These are phyloP conservation scores for Lasioglossum oenotherae DNA, from an alignment of 2,888 invertebrate genomes.

Conservation along the genomic window DNA sequence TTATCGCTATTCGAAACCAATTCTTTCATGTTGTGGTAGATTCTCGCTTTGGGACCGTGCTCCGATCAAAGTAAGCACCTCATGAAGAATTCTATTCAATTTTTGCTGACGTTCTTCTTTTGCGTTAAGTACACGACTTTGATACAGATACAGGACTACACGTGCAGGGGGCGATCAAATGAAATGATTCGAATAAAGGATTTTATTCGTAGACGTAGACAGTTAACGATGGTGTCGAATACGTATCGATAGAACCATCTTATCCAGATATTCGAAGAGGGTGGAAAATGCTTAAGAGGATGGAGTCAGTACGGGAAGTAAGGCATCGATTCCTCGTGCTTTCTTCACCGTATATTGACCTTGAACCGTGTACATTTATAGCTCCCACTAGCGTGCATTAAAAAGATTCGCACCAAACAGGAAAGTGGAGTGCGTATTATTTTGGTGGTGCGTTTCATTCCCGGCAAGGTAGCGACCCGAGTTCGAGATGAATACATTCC, in stretches of 20 bases:
- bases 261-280: neutral
- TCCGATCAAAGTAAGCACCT: neutral
- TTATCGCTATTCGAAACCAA: neutral
- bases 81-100: neutral
- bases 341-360: neutral
- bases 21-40: neutral
- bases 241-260: neutral
- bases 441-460: constrained; percentile 25
- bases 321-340: neutral
- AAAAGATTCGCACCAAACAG: constrained; percentile 27
- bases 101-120: neutral
- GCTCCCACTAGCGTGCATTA: neutral
- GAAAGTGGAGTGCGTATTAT: constrained; percentile 7
- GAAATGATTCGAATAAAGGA: neutral
- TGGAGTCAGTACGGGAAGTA: neutral
- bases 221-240: neutral
- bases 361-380: neutral
- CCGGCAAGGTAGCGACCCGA: constrained; percentile 26
- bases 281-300: neutral
- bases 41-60: neutral
- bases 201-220: neutral
- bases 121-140: neutral
- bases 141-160: neutral
- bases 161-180: neutral
- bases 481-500: constrained; percentile 25